These are phyloP conservation scores for Clarias magur DNA, from an alignment of 2,113 vertebrate genomes.

Conservation along the genomic window DNA sequence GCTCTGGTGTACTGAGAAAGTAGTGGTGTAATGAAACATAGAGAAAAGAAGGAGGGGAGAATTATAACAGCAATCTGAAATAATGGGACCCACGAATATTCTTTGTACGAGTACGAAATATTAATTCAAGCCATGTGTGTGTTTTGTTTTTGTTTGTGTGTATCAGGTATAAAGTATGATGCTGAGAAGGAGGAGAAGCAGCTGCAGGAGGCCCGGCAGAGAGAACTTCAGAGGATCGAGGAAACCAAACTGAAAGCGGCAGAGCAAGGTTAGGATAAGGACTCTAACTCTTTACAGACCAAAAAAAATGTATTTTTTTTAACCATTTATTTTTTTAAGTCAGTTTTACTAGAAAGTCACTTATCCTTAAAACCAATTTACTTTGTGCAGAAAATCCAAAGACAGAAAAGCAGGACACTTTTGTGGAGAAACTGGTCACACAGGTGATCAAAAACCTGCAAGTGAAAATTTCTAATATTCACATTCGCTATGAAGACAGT, in stretches of 20 bases:
- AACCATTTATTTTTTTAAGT: background rate
- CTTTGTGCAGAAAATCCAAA: slow-evolving; percentile 77
- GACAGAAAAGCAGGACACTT: slow-evolving; percentile 89
- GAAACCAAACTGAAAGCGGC: slow-evolving; percentile 93
- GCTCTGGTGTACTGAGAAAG: background rate
- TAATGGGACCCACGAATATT: background rate
- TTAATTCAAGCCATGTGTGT: background rate
- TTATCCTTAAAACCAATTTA: background rate
- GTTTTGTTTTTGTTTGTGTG: background rate
- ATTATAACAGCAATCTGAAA: background rate
- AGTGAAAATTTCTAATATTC: slow-evolving; percentile 95
- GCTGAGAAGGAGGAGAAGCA: slow-evolving; percentile 92
- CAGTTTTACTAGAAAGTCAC: too few relatives aligned
- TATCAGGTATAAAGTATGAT: slow-evolving; percentile 92
- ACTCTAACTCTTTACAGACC: too few relatives aligned
- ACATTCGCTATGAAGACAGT: slow-evolving; percentile 94
- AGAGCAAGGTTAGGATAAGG: slow-evolving; percentile 73
- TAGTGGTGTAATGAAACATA: background rate
- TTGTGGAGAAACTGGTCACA: slow-evolving; percentile 93
- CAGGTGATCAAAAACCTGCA: slow-evolving; percentile 99
- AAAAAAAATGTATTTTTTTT: too few relatives aligned
- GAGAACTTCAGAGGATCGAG: slow-evolving; percentile 92
- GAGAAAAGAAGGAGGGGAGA: too few relatives aligned
- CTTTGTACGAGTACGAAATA: background rate
- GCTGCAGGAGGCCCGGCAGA: slow-evolving; percentile 86